These are phyloP conservation scores for Neotoma lepida DNA, from an alignment of 2,113 vertebrate genomes.

Conservation along the genomic window DNA sequence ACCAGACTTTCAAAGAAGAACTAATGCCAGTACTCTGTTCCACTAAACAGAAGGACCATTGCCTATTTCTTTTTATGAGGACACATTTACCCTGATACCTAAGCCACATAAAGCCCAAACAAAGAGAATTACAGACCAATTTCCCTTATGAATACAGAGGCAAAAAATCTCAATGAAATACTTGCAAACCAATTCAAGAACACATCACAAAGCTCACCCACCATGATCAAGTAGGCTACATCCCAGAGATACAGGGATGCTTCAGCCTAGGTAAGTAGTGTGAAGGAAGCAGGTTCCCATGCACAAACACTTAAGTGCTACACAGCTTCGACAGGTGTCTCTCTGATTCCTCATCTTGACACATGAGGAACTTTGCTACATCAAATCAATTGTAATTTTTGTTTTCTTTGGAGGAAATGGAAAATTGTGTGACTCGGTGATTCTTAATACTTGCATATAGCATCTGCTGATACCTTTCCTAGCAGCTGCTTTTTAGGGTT, in stretches of 20 bases:
- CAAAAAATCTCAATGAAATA: neutral
- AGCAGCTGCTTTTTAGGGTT: constrained; percentile 38
- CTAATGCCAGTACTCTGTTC: neutral
- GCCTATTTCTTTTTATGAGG: neutral
- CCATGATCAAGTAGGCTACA: neutral
- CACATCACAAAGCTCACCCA: neutral
- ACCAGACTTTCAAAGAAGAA: neutral
- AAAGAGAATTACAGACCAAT: neutral
- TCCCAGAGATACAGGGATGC: neutral
- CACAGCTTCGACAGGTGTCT: neutral
- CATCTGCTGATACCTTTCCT: neutral
- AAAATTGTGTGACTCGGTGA: neutral
- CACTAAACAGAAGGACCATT: neutral
- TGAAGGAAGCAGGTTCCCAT: neutral
- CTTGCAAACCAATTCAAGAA: neutral
- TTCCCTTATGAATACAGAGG: neutral
- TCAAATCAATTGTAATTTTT: neutral
- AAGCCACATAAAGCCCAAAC: neutral
- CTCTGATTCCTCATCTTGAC: neutral
- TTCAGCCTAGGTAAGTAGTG: neutral
- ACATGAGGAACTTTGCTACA: neutral
- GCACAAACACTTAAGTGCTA: constrained; percentile 9
- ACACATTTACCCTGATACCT: neutral
- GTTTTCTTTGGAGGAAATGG: constrained; percentile 22
- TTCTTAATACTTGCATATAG: neutral